Percentiles rank a stretch among this genome's conserved stretches.
Evolutionary conservation across 2,888 invertebrate genomes (phyloP).

Genomic region (Dynastes tityus): DNA sequence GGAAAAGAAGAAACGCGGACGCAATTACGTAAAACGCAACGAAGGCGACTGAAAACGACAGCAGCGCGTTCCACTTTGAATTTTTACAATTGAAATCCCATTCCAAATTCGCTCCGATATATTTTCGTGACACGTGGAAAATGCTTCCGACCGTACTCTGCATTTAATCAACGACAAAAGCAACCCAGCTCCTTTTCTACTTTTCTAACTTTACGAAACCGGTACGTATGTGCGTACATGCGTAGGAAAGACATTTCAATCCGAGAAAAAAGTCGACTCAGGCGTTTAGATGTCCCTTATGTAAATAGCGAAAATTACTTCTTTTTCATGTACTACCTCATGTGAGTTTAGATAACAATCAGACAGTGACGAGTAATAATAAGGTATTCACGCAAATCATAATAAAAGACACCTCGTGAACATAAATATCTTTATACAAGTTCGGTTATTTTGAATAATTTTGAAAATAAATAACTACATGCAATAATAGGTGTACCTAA

Average conservation of each 20-base stretch:
- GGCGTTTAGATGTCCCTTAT: constrained; percentile 28
- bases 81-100: constrained; percentile 46
- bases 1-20: constrained; percentile 38
- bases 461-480: too few species aligned
- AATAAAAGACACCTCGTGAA: too few species aligned
- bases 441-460: too few species aligned
- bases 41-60: constrained; percentile 42
- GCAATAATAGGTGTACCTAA: too few species aligned
- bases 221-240: constrained; percentile 16
- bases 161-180: constrained; percentile 37
- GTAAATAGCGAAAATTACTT: neutral
- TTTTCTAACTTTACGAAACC: neutral
- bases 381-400: too few species aligned
- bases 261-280: constrained; percentile 9
- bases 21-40: constrained; percentile 44
- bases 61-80: constrained; percentile 41
- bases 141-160: constrained; percentile 26
- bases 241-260: constrained; percentile 20
- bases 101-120: constrained; percentile 36
- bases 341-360: neutral
- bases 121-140: constrained; percentile 46
- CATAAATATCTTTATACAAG: too few species aligned
- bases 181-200: neutral
- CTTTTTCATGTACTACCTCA: neutral
- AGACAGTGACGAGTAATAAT: too few species aligned